Evolutionary conservation across 2,888 invertebrate genomes (phyloP), one percentile per base, ranked within the genome.

Genomic region (Norana najaformis): DNA sequence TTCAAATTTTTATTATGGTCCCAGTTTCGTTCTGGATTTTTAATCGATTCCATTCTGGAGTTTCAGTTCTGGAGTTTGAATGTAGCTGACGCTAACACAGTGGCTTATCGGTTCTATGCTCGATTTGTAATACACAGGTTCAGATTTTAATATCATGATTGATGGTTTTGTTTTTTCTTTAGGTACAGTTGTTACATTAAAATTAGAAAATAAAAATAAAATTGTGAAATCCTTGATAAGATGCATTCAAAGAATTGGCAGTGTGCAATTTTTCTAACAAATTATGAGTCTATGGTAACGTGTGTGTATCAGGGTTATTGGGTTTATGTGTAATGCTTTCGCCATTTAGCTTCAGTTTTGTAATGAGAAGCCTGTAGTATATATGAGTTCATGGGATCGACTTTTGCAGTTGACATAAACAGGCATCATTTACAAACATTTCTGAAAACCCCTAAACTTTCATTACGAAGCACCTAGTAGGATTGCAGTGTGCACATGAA

Each of bases 281-380:
- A n/a, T n/a, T 69, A 53, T 23, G 13, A 47, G 20, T 23, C 47
- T 23, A 20, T 47, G n/a, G 8, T 69, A 16, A 5, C 11, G 13
- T 47, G 23, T 23, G 23, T 47, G 69, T 69, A 69, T 69, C 30
- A n/a, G 30, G n/a, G 69, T 69, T 69, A n/a, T n/a, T n/a, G n/a
- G 11, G n/a, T 69, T 69, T 8, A 11, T 69, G 30, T n/a, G 69
- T 69, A n/a, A 69, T 69, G 69, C 5, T n/a, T 69, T 30, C 30
- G n/a, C 69, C 69, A 69, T 30, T 69, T 69, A n/a, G n/a, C 69
- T n/a, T 69, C n/a, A n/a, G 69, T 69, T n/a, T 69, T 69, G 69
- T 69, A 47, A 23, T 47, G 47, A 23, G 23, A 47, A 47, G 23
- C 47, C 47, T 47, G n/a, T 69, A n/a, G 69, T n/a, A n/a, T 69